Evolutionary conservation across 2,888 invertebrate species (phyloP), one percentile per base, ranked within the genome.

Genomic region (Sericinus montela): DNA sequence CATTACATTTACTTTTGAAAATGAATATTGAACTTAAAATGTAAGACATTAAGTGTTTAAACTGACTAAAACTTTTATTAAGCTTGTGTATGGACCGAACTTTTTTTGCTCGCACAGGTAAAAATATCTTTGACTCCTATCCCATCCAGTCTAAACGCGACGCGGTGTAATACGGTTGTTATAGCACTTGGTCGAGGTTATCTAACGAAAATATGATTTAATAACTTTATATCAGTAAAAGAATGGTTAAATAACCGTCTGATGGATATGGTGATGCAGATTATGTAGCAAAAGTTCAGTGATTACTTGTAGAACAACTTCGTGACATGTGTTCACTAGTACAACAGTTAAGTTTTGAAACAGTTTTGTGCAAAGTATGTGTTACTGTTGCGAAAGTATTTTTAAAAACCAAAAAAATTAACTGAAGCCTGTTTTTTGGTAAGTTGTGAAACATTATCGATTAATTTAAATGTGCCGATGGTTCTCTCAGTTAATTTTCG

Each of bases 101-200:
- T 69, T 81, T 83, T 46, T 86, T 84, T 82, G 78, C 76, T 70
- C 68, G 69, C 72, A 67, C 87, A 88, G 87, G 87, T 86, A 88
- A 86, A 87, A 83, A 83, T 84, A 83, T 80, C 77, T 80, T 67
- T 63, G 59, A 71, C 58, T 73, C 67, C 25, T 8, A 25, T 25
- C 25, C 66, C 59, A 67, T 59, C 67, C 80, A 87, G 86, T 87
- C 69, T 72, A 77, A 79, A 77, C 67, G 74, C 70, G 76, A 69
- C 76, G 80, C 77, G 56, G 63, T 54, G 52, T 55, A 54, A 48
- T 61, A 68, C 61, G 70, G 49, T 40, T 76, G 54, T 52, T 46
- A 35, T 45, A 14, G 40, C 42, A 36, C 39, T 49, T 48, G 49
- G 35, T 35, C 28, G 30, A 38, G 36, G 29, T 41, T 51, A 35